Percentiles rank a stretch among this genome's conserved stretches.
Conservation (phyloP, 2,797 vertebrate genomes). For the Pseudopleuronectes americanus region DNA sequence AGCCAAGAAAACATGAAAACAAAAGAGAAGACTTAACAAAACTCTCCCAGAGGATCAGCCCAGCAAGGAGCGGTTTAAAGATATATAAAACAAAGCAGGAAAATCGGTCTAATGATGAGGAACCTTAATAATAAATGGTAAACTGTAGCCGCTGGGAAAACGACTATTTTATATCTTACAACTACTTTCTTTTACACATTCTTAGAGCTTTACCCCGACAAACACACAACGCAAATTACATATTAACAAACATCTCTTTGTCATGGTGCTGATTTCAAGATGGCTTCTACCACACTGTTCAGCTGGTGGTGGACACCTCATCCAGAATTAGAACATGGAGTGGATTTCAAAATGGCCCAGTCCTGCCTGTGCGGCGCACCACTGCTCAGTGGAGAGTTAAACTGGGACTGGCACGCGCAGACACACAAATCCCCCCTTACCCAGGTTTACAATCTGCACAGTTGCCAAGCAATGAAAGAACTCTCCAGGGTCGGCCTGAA, state of each 20-base stretch:
- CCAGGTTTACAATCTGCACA: constrained; percentile 47
- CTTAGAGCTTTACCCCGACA: not conserved
- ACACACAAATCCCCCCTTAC: constrained; percentile 25
- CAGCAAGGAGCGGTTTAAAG: too few species aligned
- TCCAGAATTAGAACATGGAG: constrained; percentile 66
- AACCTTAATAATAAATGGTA: too few species aligned
- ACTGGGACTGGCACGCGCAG: constrained; percentile 41
- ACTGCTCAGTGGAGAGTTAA: constrained; percentile 60
- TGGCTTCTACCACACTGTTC: not conserved
- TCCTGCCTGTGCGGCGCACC: constrained; percentile 36
- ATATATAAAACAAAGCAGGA: too few species aligned
- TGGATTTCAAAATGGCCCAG: constrained; percentile 50
- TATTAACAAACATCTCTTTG: too few species aligned
- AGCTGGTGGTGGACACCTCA: constrained; percentile 40
- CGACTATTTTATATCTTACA: too few species aligned
- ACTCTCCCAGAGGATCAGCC: not conserved
- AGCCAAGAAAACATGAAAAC: not conserved
- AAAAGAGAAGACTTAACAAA: not conserved
- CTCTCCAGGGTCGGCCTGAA: not conserved
- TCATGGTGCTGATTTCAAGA: too few species aligned
- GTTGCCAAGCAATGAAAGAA: constrained; percentile 56
- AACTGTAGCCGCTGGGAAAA: too few species aligned
- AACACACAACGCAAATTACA: not conserved
- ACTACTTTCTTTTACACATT: too few species aligned
- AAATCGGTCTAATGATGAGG: too few species aligned